Conservation (phyloP, 1,140 invertebrate species). For the Aphidius gifuensis region DNA sequence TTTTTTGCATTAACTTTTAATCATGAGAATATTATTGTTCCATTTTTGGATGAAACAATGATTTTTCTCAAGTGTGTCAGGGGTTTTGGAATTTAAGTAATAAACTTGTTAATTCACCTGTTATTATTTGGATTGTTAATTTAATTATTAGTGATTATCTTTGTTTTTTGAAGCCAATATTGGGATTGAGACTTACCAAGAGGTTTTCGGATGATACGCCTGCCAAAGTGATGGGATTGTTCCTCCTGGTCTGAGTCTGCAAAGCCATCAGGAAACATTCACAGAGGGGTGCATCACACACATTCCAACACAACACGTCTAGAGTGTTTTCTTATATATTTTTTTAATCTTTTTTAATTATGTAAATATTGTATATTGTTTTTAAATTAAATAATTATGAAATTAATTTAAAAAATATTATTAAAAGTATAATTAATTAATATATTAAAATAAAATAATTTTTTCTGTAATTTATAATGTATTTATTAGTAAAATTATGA, state of each 20-base stretch:
- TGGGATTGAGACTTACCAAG: slow-evolving; percentile 47
- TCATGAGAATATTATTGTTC: too few species aligned
- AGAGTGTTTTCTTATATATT: slow-evolving; percentile 43
- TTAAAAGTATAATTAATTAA: background rate
- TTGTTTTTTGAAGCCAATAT: background rate
- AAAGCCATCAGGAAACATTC: slow-evolving; percentile 54
- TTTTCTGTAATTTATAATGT: slow-evolving; percentile 16
- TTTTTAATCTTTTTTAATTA: slow-evolving; percentile 21
- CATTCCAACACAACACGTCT: slow-evolving; percentile 52
- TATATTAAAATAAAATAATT: background rate
- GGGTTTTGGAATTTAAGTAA: background rate
- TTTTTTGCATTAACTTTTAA: too few species aligned
- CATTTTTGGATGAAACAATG: too few species aligned
- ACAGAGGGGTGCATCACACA: slow-evolving; percentile 53
- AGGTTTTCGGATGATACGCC: slow-evolving; percentile 54
- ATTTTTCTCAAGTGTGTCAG: too few species aligned
- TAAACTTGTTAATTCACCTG: slow-evolving; percentile 2
- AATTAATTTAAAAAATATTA: too few species aligned
- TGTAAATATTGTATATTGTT: slow-evolving; percentile 3
- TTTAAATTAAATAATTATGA: too few species aligned
- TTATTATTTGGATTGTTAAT: background rate
- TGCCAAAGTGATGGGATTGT: slow-evolving; percentile 48
- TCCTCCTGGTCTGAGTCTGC: slow-evolving; percentile 60
- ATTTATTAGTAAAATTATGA: slow-evolving; percentile 6
- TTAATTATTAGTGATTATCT: background rate